These are phyloP conservation scores for Hipparchia sbordonii DNA, from an alignment of 2,888 invertebrate genomes.

Conservation along the genomic window DNA sequence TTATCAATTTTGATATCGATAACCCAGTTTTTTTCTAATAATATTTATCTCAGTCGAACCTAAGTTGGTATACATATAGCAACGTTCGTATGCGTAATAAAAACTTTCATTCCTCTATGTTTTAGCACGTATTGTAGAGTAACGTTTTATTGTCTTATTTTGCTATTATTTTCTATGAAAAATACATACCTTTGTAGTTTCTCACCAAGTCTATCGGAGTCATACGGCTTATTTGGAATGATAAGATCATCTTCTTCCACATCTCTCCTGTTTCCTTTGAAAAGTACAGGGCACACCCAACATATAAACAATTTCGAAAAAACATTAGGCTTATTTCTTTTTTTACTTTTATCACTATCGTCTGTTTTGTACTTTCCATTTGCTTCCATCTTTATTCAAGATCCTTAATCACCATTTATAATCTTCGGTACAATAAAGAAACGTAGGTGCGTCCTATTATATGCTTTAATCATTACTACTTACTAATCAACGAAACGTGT, in stretches of 20 bases:
- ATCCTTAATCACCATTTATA: conserved; percentile 4
- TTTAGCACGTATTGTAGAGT: no score
- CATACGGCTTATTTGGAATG: conserved; percentile 82
- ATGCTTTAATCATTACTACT: conserved; percentile 22
- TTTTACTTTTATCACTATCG: conserved; percentile 42
- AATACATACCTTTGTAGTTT: conserved; percentile 78
- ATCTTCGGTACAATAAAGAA: background rate
- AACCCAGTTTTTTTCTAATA: no score
- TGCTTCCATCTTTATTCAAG: conserved; percentile 32
- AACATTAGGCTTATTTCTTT: conserved; percentile 62
- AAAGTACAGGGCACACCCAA: conserved; percentile 76
- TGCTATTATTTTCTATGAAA: background rate
- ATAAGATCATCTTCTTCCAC: conserved; percentile 87
- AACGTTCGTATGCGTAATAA: no score
- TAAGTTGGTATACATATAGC: no score
- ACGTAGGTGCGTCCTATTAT: conserved; percentile 4
- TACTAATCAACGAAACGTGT: conserved; percentile 25
- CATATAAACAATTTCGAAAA: conserved; percentile 70
- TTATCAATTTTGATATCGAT: no score
- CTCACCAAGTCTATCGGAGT: conserved; percentile 83
- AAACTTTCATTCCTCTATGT: no score
- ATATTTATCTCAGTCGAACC: no score
- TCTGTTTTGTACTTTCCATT: conserved; percentile 40
- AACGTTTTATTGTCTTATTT: no score
- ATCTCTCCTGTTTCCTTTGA: conserved; percentile 82